Conservation (phyloP, 2,797 vertebrate species). For the Choloepus didactylus region DNA sequence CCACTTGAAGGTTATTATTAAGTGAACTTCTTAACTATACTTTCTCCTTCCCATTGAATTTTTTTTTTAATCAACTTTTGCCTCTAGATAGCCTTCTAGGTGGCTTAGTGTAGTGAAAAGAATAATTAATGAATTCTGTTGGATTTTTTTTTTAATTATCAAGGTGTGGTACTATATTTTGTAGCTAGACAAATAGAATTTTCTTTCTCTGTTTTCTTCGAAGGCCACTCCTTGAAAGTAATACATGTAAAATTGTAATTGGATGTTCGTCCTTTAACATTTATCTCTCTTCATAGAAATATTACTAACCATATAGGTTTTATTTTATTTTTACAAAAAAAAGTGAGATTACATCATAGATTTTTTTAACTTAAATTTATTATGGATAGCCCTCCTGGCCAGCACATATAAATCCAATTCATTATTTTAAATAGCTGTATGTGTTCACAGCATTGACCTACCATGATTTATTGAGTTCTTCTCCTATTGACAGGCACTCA, state of each 20-base stretch:
- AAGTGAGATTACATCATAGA: neutral
- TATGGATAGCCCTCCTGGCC: neutral
- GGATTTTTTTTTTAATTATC: conserved; percentile 5
- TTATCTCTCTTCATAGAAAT: conserved; percentile 9
- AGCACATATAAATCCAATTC: neutral
- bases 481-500: neutral
- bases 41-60: conserved; percentile 19
- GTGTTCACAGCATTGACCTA: neutral
- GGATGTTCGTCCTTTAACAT: neutral
- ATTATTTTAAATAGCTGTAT: neutral
- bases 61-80: conserved; percentile 39
- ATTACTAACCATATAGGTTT: neutral
- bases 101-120: conserved; percentile 25
- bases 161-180: neutral
- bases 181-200: neutral
- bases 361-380: neutral
- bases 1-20: conserved; percentile 1
- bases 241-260: neutral
- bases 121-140: conserved; percentile 6
- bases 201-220: neutral
- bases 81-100: neutral
- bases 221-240: conserved; percentile 1
- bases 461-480: neutral
- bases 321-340: conserved; percentile 7
- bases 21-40: conserved; percentile 32